These are phyloP conservation scores for Dasysyrphus albostriatus DNA, from an alignment of 2,888 invertebrate genomes.

Conservation along the genomic window DNA sequence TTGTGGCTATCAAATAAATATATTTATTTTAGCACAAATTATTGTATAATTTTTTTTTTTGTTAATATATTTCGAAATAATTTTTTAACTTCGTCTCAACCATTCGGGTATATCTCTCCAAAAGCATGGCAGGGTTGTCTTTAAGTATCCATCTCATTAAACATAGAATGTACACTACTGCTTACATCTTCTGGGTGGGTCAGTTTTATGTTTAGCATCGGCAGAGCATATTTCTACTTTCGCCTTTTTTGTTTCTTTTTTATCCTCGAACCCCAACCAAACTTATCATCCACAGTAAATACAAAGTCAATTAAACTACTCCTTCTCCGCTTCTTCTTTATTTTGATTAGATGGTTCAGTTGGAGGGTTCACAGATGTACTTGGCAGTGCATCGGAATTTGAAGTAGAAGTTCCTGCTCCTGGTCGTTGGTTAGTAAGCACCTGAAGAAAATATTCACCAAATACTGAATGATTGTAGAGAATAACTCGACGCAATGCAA, in stretches of 20 bases:
- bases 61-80: slow-evolving; percentile 22
- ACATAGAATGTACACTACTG: slow-evolving; percentile 44
- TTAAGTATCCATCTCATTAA: slow-evolving; percentile 48
- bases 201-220: slow-evolving; percentile 38
- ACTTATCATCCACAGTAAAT: slow-evolving; percentile 59
- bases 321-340: slow-evolving; percentile 44
- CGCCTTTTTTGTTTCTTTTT: slow-evolving; percentile 20
- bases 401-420: slow-evolving; percentile 21
- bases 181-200: slow-evolving; percentile 54
- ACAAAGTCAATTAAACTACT: slow-evolving; percentile 32
- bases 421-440: slow-evolving; percentile 79
- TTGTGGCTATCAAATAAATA: slow-evolving; percentile 37
- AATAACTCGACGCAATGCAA: slow-evolving; percentile 81
- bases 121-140: slow-evolving; percentile 66
- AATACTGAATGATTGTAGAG: slow-evolving; percentile 83
- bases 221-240: slow-evolving; percentile 41
- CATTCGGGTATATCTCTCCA: slow-evolving; percentile 41
- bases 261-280: slow-evolving; percentile 58
- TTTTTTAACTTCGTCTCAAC: slow-evolving; percentile 28
- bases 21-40: slow-evolving; percentile 46
- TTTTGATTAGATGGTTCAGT: slow-evolving; percentile 13
- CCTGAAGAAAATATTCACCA: slow-evolving; percentile 81
- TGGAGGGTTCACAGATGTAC: neutral
- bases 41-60: slow-evolving; percentile 16
- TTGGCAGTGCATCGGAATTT: slow-evolving; percentile 50